phyloP scores from a whole-genome alignment of 1,140 invertebrate genomes.

The Heliothis virescens region DNA sequence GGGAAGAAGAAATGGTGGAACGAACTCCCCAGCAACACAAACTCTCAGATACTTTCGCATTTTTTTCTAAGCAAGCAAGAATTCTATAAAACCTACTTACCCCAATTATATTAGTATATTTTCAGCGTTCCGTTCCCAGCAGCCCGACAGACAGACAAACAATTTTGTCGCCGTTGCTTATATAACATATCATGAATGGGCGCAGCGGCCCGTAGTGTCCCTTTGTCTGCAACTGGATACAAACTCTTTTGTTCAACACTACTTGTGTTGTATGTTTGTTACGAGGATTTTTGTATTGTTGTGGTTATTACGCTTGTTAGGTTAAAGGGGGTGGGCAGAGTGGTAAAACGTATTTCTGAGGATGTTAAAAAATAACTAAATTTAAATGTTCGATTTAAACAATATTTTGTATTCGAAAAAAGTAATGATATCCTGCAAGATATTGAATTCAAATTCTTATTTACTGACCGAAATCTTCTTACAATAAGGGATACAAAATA shows the following conservation, averaged over 20 bases:
- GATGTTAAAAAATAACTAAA: too few relatives aligned
- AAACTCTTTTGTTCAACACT: slow-evolving; percentile 3
- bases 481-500: too few relatives aligned
- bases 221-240: slow-evolving; percentile 62
- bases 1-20: too few relatives aligned
- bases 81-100: not conserved
- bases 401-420: too few relatives aligned
- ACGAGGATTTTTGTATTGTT: slow-evolving; percentile 9
- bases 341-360: too few relatives aligned
- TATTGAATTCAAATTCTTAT: too few relatives aligned
- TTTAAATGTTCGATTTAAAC: too few relatives aligned
- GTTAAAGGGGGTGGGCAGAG: not conserved
- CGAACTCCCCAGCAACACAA: too few relatives aligned
- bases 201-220: slow-evolving; percentile 57
- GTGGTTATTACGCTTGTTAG: not conserved
- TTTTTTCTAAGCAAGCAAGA: too few relatives aligned
- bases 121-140: not conserved
- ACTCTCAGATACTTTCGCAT: too few relatives aligned
- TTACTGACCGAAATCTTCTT: too few relatives aligned
- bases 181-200: slow-evolving; percentile 74
- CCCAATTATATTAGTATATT: not conserved
- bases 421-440: too few relatives aligned
- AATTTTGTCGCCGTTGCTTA: slow-evolving; percentile 52
- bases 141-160: slow-evolving; percentile 31
- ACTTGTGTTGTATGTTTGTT: slow-evolving; percentile 20